A percentile compares a stretch with the other conserved stretches of the same genome.
Conservation (phyloP, 1,140 invertebrate genomes). For the Psix sp. region DNA sequence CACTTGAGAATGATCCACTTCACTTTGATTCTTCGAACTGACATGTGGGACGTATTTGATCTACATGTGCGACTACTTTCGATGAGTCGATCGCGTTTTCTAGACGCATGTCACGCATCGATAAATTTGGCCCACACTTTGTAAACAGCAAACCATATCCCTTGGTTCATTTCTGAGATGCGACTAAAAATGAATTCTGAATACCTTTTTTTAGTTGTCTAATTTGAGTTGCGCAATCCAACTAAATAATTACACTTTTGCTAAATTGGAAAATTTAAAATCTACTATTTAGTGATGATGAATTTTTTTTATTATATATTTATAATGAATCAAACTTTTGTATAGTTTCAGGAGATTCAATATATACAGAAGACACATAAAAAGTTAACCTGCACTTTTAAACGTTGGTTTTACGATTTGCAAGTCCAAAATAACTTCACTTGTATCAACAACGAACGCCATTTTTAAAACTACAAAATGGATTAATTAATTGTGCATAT, state of each 20-base stretch:
- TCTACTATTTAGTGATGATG: too few relatives aligned
- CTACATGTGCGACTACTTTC: conserved; percentile 53
- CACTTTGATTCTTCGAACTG: conserved; percentile 11
- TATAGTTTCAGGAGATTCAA: too few relatives aligned
- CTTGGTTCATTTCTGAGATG: conserved; percentile 18
- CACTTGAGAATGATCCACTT: conserved; percentile 25
- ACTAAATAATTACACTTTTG: conserved; percentile 9
- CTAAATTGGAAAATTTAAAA: too few relatives aligned
- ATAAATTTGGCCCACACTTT: conserved; percentile 67
- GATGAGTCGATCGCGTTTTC: conserved; percentile 57
- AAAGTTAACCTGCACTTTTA: too few relatives aligned
- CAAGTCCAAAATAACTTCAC: too few relatives aligned
- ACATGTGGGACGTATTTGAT: conserved; percentile 27
- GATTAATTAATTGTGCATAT: too few relatives aligned
- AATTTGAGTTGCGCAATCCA: conserved; percentile 3
- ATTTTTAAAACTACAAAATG: too few relatives aligned
- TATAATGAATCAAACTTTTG: too few relatives aligned
- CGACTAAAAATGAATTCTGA: conserved; percentile 46
- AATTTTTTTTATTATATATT: too few relatives aligned
- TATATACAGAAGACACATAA: too few relatives aligned
- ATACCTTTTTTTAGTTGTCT: conserved; percentile 10
- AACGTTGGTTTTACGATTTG: too few relatives aligned
- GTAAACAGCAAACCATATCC: conserved; percentile 42
- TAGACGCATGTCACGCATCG: conserved; percentile 63
- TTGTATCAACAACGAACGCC: too few relatives aligned